Percentiles rank a stretch among this genome's conserved stretches.
phyloP scores from a whole-genome alignment of 53 echinoderm and acorn worm species.

The Patiria pectinifera region DNA sequence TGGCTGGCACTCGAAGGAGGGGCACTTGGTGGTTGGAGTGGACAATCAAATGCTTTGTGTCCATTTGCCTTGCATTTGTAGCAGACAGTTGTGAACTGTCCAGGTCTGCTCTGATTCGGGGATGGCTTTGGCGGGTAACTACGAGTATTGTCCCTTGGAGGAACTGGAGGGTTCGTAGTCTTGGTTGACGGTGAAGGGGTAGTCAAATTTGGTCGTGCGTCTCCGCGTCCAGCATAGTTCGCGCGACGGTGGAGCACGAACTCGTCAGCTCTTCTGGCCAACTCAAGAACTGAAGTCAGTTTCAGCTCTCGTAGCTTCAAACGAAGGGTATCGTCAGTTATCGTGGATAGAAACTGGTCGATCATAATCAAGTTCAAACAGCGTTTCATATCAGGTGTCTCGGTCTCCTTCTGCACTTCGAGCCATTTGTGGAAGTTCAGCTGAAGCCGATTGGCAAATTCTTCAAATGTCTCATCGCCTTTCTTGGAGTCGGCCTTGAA shows the following conservation, averaged over 20 bases:
- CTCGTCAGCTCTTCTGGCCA: not conserved
- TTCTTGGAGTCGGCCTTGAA: slow-evolving; percentile 25
- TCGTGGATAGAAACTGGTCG: not conserved
- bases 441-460: not conserved
- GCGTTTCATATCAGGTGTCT: not conserved
- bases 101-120: not conserved
- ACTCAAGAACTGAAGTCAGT: not conserved
- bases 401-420: not conserved
- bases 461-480: slow-evolving; percentile 21
- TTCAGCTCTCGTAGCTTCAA: not conserved
- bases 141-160: too few relatives aligned
- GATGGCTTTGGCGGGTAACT: not conserved
- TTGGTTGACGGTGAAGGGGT: too few relatives aligned
- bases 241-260: not conserved
- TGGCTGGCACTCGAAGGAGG: too few relatives aligned
- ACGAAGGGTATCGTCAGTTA: not conserved
- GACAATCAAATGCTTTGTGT: not conserved
- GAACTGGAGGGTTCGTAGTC: too few relatives aligned
- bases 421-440: slow-evolving; percentile 17
- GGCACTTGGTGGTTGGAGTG: too few relatives aligned
- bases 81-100: not conserved
- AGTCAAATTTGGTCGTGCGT: too few relatives aligned
- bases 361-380: not conserved
- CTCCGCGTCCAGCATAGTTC: not conserved
- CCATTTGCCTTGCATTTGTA: not conserved